Evolutionary conservation across 2,113 vertebrate genomes (phyloP).

Genomic region (Willisornis vidua): DNA sequence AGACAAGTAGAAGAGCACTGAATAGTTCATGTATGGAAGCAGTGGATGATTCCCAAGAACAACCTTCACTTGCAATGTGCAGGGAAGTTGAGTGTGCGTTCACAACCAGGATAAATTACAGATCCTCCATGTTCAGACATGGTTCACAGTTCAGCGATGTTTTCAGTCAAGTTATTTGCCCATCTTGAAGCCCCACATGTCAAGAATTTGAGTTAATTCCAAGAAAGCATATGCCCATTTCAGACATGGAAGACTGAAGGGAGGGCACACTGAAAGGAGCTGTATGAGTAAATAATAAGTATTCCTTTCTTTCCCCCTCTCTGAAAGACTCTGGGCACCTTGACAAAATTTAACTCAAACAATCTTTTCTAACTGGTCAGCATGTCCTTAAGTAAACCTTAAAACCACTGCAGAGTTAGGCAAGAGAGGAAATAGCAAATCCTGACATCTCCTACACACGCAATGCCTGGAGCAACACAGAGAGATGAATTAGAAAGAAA

Average conservation of each 20-base stretch:
- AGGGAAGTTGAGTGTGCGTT: neutral
- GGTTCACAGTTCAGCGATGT: neutral
- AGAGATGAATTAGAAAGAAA: neutral
- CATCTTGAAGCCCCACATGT: neutral
- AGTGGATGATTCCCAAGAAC: neutral
- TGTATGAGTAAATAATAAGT: neutral
- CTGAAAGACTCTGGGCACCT: neutral
- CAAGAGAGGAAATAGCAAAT: slow-evolving; percentile 25
- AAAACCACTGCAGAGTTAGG: neutral
- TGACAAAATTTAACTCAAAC: slow-evolving; percentile 17
- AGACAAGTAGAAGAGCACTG: neutral
- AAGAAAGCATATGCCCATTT: neutral
- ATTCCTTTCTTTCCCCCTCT: neutral
- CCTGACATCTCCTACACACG: neutral
- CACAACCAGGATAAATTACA: neutral
- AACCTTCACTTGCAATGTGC: neutral
- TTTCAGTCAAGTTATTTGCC: neutral
- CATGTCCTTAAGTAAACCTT: slow-evolving; percentile 40
- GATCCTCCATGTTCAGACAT: neutral
- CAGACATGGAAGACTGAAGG: neutral
- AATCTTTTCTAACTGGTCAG: slow-evolving; percentile 11
- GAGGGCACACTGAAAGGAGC: neutral
- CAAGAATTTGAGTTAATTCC: neutral
- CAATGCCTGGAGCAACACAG: neutral
- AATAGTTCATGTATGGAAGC: neutral